These are phyloP conservation scores for Pseudopodoces humilis DNA, from an alignment of 2,113 vertebrate genomes.

Conservation along the genomic window DNA sequence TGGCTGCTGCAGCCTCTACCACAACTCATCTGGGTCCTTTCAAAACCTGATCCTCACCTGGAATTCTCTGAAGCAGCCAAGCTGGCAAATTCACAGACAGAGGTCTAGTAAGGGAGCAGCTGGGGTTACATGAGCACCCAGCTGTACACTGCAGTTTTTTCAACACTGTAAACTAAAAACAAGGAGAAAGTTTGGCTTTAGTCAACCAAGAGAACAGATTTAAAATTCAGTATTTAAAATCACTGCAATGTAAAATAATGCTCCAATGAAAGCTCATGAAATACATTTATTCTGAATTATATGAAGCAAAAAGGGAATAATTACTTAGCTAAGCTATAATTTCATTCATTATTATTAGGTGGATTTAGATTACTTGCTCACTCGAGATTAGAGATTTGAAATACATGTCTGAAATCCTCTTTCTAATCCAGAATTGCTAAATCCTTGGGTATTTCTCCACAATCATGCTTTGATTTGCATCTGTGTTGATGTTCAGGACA, in stretches of 20 bases:
- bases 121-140: neutral
- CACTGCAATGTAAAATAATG: neutral
- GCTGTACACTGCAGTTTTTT: neutral
- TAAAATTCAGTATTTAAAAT: neutral
- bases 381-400: constrained; percentile 61
- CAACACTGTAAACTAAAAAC: neutral
- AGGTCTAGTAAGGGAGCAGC: neutral
- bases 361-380: constrained; percentile 57
- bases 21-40: accelerated
- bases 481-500: neutral
- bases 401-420: constrained; percentile 61
- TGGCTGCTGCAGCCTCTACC: neutral
- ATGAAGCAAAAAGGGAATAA: neutral
- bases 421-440: constrained; percentile 54
- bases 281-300: neutral
- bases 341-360: constrained; percentile 57
- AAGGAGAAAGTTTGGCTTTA: neutral
- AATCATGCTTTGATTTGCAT: constrained; percentile 8
- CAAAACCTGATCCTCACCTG: neutral
- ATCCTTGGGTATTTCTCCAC: constrained; percentile 43
- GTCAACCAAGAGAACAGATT: neutral
- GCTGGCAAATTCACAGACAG: neutral
- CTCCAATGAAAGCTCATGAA: neutral
- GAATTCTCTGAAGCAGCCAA: neutral
- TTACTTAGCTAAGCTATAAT: constrained; percentile 19